A percentile compares a stretch with the other conserved stretches of the same genome.
Evolutionary conservation across 1,140 invertebrate species (phyloP).

Genomic region (Listronotus oregonensis): DNA sequence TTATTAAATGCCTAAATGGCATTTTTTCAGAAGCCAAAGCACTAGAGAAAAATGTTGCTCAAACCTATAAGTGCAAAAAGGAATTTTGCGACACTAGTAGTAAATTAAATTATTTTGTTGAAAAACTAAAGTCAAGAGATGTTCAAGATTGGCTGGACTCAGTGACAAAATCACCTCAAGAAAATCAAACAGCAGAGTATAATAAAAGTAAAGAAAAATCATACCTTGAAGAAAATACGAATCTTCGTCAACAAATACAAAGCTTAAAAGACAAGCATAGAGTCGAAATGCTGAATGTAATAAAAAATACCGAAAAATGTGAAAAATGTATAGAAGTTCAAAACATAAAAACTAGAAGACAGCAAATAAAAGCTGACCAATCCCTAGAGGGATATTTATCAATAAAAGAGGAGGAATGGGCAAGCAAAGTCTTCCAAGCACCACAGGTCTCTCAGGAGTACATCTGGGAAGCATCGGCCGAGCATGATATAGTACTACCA

Average conservation of each 20-base stretch:
- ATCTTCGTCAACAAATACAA: neutral
- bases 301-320: neutral
- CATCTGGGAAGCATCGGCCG: conserved; percentile 2
- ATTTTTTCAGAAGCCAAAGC: neutral
- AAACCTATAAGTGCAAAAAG: conserved; percentile 11
- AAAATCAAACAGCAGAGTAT: neutral
- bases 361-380: neutral
- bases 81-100: neutral
- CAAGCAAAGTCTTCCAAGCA: neutral
- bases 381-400: too few species aligned
- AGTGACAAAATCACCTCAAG: neutral
- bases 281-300: neutral
- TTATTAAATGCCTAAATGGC: neutral
- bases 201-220: neutral
- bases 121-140: neutral
- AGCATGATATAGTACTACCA: conserved; percentile 2
- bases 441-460: neutral
- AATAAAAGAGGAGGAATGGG: too few species aligned
- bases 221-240: conserved; percentile 2
- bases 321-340: neutral
- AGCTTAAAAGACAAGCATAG: neutral
- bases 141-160: conserved; percentile 1
- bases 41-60: conserved; percentile 1
- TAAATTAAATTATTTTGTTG: neutral
- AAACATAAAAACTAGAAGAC: conserved; percentile 1